These are phyloP conservation scores for Drosophila rubida DNA, from an alignment of 2,888 invertebrate species.

Conservation along the genomic window DNA sequence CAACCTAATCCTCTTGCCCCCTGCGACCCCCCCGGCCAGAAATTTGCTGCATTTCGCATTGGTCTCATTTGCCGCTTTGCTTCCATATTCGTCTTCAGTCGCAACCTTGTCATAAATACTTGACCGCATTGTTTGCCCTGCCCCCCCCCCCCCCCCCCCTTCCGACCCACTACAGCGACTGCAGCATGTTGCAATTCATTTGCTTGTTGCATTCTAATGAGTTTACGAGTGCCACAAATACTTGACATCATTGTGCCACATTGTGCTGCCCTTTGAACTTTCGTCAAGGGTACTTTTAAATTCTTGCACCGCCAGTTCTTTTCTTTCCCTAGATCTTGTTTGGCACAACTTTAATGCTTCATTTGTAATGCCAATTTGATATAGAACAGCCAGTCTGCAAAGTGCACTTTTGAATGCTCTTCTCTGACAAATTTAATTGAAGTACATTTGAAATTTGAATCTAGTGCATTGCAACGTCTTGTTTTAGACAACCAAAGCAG, in stretches of 20 bases:
- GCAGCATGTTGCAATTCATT: slow-evolving; percentile 56
- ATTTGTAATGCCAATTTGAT: slow-evolving; percentile 16
- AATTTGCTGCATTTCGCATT: slow-evolving; percentile 13
- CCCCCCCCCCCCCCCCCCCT: neutral
- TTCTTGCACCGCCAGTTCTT: slow-evolving; percentile 7
- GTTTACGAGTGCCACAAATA: slow-evolving; percentile 57
- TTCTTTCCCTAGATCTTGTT: neutral
- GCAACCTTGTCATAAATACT: slow-evolving; percentile 78
- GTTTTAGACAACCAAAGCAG: too few species aligned
- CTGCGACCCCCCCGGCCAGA: neutral
- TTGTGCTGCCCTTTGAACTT: slow-evolving; percentile 48
- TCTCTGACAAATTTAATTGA: neutral
- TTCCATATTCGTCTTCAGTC: slow-evolving; percentile 1
- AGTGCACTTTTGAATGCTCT: neutral
- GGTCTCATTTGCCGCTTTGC: slow-evolving; percentile 15
- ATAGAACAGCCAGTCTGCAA: neutral
- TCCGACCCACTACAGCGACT: too few species aligned
- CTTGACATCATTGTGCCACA: slow-evolving; percentile 25
- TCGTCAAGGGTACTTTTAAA: slow-evolving; percentile 35
- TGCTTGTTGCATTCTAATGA: slow-evolving; percentile 65
- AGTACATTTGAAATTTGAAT: too few species aligned
- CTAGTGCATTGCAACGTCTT: too few species aligned
- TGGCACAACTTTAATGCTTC: slow-evolving; percentile 19
- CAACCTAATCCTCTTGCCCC: slow-evolving; percentile 45
- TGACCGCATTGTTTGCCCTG: slow-evolving; percentile 71